Evolutionary conservation across 2,797 vertebrate species (phyloP).

Genomic region (Prionace glauca): DNA sequence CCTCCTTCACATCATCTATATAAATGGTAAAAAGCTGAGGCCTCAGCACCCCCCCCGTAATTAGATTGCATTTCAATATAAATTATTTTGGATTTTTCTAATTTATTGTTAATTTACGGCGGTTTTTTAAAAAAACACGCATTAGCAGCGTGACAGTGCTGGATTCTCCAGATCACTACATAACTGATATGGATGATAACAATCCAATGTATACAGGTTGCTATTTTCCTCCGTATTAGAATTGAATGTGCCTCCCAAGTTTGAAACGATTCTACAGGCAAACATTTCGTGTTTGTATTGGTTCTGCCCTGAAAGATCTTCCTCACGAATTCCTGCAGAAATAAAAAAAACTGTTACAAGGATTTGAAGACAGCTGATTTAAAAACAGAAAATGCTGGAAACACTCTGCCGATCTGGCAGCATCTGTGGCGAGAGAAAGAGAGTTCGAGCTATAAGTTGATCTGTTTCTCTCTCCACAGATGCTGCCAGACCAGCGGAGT

Average conservation of each 20-base stretch:
- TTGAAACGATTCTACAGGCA: neutral
- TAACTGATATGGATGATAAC: neutral
- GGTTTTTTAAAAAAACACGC: neutral
- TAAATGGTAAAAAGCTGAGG: too few species aligned
- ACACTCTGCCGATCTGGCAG: neutral
- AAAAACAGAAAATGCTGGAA: neutral
- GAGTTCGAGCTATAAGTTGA: too few species aligned
- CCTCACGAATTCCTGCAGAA: neutral
- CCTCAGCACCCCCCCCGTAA: too few species aligned
- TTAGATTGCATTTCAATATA: neutral
- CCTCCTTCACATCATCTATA: too few species aligned
- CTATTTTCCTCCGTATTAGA: neutral
- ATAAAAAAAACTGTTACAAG: neutral
- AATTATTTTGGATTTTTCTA: neutral
- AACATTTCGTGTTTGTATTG: neutral
- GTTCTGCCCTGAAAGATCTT: neutral
- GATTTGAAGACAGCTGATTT: neutral
- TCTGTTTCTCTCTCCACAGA: neutral
- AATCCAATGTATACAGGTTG: neutral
- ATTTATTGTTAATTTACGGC: neutral
- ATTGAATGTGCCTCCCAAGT: neutral
- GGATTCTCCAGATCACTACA: neutral
- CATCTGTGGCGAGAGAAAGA: neutral
- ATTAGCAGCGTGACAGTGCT: neutral
- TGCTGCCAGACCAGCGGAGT: neutral